phyloP scores from a whole-genome alignment of 30 jellyfish, hydroid and myxozoan genomes.

The Cassiopea andromeda region DNA sequence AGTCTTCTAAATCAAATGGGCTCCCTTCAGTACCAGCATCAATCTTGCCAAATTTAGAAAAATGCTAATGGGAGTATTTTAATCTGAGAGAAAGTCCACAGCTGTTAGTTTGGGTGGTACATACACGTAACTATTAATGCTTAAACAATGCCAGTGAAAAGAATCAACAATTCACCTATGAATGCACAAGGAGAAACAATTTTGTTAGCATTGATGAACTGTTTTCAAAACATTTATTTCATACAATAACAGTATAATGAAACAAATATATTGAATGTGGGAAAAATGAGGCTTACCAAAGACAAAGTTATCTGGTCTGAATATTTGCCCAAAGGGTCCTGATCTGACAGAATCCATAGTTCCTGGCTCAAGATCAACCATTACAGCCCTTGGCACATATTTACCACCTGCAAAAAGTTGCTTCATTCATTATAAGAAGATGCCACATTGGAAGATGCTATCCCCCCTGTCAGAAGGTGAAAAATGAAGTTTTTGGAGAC shows the following conservation, averaged over 20 bases:
- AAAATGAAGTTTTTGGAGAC: too few species aligned
- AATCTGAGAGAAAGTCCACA: too few species aligned
- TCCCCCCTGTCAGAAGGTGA: too few species aligned
- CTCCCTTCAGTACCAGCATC: too few species aligned
- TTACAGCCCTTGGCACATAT: conserved; percentile 97
- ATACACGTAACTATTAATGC: not conserved
- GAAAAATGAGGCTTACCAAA: conserved; percentile 68
- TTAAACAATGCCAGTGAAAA: not conserved
- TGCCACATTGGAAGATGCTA: too few species aligned
- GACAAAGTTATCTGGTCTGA: conserved; percentile 98
- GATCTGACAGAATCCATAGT: conserved; percentile 98
- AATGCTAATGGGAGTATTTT: too few species aligned
- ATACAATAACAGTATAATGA: too few species aligned
- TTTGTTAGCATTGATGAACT: not conserved
- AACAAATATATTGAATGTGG: not conserved
- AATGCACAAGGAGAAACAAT: not conserved
- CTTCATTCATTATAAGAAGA: too few species aligned
- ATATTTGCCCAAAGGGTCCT: conserved; percentile 97
- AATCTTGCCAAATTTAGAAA: too few species aligned
- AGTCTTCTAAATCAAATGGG: too few species aligned
- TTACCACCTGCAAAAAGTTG: conserved; percentile 79
- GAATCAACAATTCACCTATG: not conserved
- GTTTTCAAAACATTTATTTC: not conserved
- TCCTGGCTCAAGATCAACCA: conserved; percentile 99
- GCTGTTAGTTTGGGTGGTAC: too few species aligned